Evolutionary conservation across 2,888 invertebrate species (phyloP), one percentile per base, ranked within the genome.

Genomic region (Clanis bilineata): DNA sequence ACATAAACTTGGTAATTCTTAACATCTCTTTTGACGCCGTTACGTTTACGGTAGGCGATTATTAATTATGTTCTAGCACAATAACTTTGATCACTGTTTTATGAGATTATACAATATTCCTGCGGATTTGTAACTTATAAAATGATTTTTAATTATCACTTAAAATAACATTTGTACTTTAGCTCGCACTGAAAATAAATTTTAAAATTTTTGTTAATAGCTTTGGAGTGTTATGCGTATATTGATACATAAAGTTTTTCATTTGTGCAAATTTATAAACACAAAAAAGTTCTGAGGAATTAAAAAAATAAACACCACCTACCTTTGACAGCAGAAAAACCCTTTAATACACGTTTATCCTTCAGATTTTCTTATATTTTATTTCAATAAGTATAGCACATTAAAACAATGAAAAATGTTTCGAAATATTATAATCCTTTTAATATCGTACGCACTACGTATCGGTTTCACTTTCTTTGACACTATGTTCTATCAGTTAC

Each of bases 381-480:
- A 64, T 64, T 67, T 41, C 28, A 43, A 63, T 22, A 54, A 28
- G 7, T 28, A 32, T 32, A 28, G 51, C 51, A 57, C 74, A 76
- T 67, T 64, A 71, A 73, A 63, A 70, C 64, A 68, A 69, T 66
- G 59, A 9, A 59, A 62, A 62, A 71, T 77, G 66, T 74, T 74
- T 77, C 74, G 63, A 70, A 62, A 67, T 59, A 61, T 72, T 70
- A 76, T 73, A 70, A 78, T 79, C 77, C 76, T 71, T 73, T 69
- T 69, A 75, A 74, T 75, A 70, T n/a, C n/a, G n/a, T n/a, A n/a
- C n/a, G 72, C 78, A 79, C 86, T 83, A 73, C 72, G 66, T 74
- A 80, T 80, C 72, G 71, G 76, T 86, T 84, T 85, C 89, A 88
- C 88, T 87, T 86, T 85, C 77, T 74, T 71, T 65, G 68, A 74